A percentile compares a stretch with the other conserved stretches of the same genome.
phyloP scores from a whole-genome alignment of 2,797 vertebrate genomes.

The Cyprinodon diabolis region DNA sequence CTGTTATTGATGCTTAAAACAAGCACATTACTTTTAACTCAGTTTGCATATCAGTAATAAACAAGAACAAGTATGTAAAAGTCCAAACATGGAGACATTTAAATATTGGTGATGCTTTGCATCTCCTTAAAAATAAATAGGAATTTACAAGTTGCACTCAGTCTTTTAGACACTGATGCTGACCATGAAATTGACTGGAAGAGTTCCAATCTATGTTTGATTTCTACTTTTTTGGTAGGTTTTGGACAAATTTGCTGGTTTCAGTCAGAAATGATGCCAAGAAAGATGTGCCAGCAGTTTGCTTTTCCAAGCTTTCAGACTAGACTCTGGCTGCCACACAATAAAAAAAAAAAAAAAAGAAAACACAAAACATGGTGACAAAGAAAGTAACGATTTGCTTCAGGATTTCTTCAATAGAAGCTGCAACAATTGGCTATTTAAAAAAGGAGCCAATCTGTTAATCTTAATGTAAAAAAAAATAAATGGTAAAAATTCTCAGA shows the following conservation, averaged over 20 bases:
- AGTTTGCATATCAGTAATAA: not conserved
- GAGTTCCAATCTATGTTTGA: not conserved
- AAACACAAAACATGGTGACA: constrained; percentile 39
- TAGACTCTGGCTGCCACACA: constrained; percentile 26
- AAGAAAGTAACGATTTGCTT: constrained; percentile 25
- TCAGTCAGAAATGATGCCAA: constrained; percentile 30
- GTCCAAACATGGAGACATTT: not conserved
- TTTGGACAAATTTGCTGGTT: constrained; percentile 52
- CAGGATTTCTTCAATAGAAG: constrained; percentile 6
- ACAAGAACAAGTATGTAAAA: not conserved
- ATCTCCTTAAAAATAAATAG: no score
- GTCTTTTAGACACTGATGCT: no score
- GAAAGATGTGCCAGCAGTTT: constrained; percentile 38
- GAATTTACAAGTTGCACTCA: no score
- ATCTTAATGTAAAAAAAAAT: constrained; percentile 23
- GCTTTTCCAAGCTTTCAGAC: constrained; percentile 28
- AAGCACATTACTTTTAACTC: not conserved
- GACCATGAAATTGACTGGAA: constrained; percentile 1
- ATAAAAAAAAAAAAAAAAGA: not conserved
- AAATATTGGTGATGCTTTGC: not conserved
- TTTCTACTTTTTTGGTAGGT: constrained; percentile 32
- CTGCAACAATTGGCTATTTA: constrained; percentile 16
- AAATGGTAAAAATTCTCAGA: constrained; percentile 8
- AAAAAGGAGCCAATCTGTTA: constrained; percentile 29
- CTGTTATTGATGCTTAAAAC: no score